Base-by-base conservation (phyloP, 2,888 invertebrate species). In the Dioctria rufipes region DNA sequence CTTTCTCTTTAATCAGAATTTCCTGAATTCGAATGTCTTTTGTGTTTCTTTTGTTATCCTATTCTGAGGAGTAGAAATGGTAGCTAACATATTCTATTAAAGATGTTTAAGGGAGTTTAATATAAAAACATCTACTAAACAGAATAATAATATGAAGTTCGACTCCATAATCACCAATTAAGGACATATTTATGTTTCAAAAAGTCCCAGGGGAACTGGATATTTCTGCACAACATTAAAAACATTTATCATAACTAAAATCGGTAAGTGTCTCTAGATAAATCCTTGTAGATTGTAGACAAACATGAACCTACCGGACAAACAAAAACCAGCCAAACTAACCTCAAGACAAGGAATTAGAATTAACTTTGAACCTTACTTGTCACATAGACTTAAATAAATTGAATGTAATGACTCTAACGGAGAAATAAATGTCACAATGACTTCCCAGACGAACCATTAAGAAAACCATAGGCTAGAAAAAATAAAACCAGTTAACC, bases 381-480 rank as follows among this genome's bases (percentile, higher is more conserved):
- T 75, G 75, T 75, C 77, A 77, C 61, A 77, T 63, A 77, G 63
- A 61, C 63, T 77, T 39, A 77, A 77, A 77, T 77, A 77, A 77
- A 77, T 77, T 77, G 77, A 77, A 77, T 77, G 77, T 77, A 63
- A 77, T 63, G 77, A 77, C 61, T 63, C 46, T 46, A 77, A 63
- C 63, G 9, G n/a, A 39, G 49, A 49, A 77, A 77, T 77, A 77
- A 77, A 46, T 63, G 77, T 77, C 77, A 77, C 49, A 49, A 61
- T 58, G 63, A 77, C 77, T 77, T 51, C 49, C 63, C 61, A 77
- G 51, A 77, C 75, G 60, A 61, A 25, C 60, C 75, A 75, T 75
- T 61, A 75, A 75, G 63, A 13, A 61, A 77, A 39, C 77, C 49
- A 40, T 63, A 43, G 46, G 46, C 5, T 40, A 49, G 49, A 63